Conservation (phyloP, 1,140 invertebrate genomes). For the Drosophila yakuba region DNA sequence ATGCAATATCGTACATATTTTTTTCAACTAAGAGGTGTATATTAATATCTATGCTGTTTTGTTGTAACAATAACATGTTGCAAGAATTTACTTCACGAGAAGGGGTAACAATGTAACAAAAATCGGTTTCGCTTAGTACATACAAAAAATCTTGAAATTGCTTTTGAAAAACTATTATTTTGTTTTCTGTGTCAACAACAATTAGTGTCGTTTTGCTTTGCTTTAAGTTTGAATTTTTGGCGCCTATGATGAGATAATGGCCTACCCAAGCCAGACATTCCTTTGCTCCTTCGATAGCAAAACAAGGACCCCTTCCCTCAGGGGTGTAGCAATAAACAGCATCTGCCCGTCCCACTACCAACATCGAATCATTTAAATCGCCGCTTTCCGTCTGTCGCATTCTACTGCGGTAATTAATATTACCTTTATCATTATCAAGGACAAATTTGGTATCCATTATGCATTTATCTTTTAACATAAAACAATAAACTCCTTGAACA, state of each 20-base stretch:
- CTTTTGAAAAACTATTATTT: constrained; percentile 60
- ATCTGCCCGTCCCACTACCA: constrained; percentile 61
- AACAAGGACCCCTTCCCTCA: constrained; percentile 63
- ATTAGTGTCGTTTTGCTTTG: constrained; percentile 18
- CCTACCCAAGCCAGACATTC: constrained; percentile 49
- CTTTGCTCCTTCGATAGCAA: constrained; percentile 61
- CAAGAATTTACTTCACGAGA: background rate
- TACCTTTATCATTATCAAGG: constrained; percentile 32
- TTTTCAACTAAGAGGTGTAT: constrained; percentile 38
- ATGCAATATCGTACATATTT: constrained; percentile 51
- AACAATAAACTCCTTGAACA: constrained; percentile 40
- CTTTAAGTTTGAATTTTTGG: background rate
- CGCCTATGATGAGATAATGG: constrained; percentile 39
- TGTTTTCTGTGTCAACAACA: constrained; percentile 57
- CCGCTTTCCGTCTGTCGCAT: constrained; percentile 26
- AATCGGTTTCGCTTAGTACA: constrained; percentile 11
- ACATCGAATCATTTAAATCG: constrained; percentile 21
- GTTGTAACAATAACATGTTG: constrained; percentile 33
- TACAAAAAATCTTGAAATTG: constrained; percentile 46
- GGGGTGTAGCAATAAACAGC: constrained; percentile 67
- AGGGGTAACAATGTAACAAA: constrained; percentile 43
- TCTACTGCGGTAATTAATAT: constrained; percentile 46
- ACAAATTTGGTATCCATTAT: constrained; percentile 16
- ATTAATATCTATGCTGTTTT: constrained; percentile 29
- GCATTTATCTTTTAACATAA: constrained; percentile 53